These are phyloP conservation scores for Adrianichthys oophorus DNA, from an alignment of 2,797 vertebrate species.

Conservation along the genomic window DNA sequence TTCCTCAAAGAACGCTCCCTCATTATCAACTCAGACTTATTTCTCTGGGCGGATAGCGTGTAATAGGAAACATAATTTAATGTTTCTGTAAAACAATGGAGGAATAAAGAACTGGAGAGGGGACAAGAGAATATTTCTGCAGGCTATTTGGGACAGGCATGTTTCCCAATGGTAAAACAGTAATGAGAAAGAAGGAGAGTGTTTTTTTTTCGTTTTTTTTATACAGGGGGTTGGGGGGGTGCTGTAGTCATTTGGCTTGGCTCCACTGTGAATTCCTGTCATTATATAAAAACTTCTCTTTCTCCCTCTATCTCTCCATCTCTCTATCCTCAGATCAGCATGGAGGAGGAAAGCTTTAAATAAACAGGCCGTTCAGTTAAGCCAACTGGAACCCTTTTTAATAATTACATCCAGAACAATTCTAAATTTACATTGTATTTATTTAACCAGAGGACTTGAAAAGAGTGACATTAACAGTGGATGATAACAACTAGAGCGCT, in stretches of 20 bases:
- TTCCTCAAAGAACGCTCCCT: constrained; percentile 65
- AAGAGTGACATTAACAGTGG: constrained; percentile 63
- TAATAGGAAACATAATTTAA: constrained; percentile 70
- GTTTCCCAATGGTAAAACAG: constrained; percentile 55
- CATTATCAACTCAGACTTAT: constrained; percentile 66
- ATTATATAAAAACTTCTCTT: constrained; percentile 67
- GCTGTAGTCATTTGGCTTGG: constrained; percentile 58
- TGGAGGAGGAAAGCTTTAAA: constrained; percentile 62
- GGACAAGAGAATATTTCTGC: constrained; percentile 40
- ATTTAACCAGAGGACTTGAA: constrained; percentile 65
- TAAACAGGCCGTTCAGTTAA: constrained; percentile 63
- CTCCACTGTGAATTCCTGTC: constrained; percentile 67
- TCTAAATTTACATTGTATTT: constrained; percentile 65
- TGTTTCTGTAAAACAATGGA: constrained; percentile 57
- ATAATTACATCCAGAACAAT: constrained; percentile 71
- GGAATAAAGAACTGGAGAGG: constrained; percentile 11
- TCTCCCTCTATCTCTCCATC: constrained; percentile 31
- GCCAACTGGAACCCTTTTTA: constrained; percentile 69
- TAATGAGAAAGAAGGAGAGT: constrained; percentile 40
- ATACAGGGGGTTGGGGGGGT: constrained; percentile 19
- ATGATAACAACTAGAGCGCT: constrained; percentile 68
- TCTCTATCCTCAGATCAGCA: constrained; percentile 62
- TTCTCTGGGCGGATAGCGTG: constrained; percentile 51
- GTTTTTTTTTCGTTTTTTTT: constrained; percentile 12
- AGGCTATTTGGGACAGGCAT: constrained; percentile 61